These are phyloP conservation scores for Perca flavescens DNA, from an alignment of 2,113 vertebrate species.

Conservation along the genomic window DNA sequence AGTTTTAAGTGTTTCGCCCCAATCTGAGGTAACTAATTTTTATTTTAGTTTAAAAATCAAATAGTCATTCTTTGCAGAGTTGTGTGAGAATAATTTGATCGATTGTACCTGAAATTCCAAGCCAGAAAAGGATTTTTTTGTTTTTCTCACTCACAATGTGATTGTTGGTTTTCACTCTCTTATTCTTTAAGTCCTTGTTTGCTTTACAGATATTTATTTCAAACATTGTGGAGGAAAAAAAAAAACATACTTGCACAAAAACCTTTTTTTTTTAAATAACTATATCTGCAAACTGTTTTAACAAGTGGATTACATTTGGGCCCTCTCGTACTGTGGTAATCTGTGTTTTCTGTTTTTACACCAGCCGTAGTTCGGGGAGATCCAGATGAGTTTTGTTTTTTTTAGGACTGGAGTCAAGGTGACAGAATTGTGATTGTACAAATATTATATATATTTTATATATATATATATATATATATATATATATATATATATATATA, in stretches of 20 bases:
- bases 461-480: too few species aligned
- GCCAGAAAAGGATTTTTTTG: conserved; percentile 44
- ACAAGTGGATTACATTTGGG: conserved; percentile 57
- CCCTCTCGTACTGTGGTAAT: conserved; percentile 59
- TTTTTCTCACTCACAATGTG: conserved; percentile 58
- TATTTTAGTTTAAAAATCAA: conserved; percentile 59
- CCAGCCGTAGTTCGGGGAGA: conserved; percentile 42
- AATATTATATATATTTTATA: conserved; percentile 15
- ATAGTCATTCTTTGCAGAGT: conserved; percentile 63
- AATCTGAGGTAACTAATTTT: conserved; percentile 40
- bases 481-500: too few species aligned
- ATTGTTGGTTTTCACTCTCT: conserved; percentile 62
- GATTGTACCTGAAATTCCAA: conserved; percentile 61
- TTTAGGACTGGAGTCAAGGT: conserved; percentile 24
- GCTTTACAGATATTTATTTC: conserved; percentile 83
- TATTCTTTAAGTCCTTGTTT: conserved; percentile 59
- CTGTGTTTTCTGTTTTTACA: conserved; percentile 47
- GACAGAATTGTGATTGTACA: conserved; percentile 48
- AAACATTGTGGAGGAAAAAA: conserved; percentile 51
- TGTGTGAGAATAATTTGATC: conserved; percentile 70
- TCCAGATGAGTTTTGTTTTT: conserved; percentile 18
- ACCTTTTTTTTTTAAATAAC: conserved; percentile 55
- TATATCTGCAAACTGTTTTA: conserved; percentile 54
- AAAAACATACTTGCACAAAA: conserved; percentile 66
- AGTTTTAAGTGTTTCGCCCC: conserved; percentile 58